Evolutionary conservation across 2,113 vertebrate species (phyloP), one percentile per base, ranked within the genome.

Genomic region (Apus apus): DNA sequence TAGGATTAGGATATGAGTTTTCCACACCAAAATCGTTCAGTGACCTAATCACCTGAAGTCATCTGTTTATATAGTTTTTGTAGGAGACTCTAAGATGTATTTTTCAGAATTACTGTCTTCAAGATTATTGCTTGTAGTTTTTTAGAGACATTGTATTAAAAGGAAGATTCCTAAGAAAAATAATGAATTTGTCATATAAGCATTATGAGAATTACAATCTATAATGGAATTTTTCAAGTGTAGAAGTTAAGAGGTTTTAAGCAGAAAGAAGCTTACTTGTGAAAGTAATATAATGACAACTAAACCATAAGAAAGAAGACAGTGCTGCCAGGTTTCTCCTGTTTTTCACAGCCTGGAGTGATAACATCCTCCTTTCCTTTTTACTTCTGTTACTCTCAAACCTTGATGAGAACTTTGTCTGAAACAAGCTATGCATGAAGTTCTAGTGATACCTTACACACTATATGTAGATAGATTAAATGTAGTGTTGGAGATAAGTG

Each of bases 111-210:
- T 67, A 29, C 3, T 14, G 14, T 50, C 30, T 54, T 75, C 15
- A 54, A 40, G 26, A 46, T 79, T 68, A 23, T 80, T 70, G n/a
- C 6, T 53, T 73, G 11, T 40, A 43, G 78, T 30, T 72, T 23
- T 90, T 96, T 74, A 88, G 72, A 87, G 60, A n/a, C 34, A 38
- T 57, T 89, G 80, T 85, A 89, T 75, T 72, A 70, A 85, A 65
- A 94, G 32, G 54, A 86, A 93, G 54, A 74, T 85, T 43, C 73
- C 58, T 84, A 27, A 48, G 73, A 85, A 82, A 66, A 22, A 8
- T 6, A 61, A 45, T 30, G 30, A 82, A 5, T 19, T 88, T 80
- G 20, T 75, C 22, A 15, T 57, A 0, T 9, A 77, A 85, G 2
- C 27, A 21, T 87, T 90, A 66, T 68, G 40, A 82, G n/a, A 79